Evolutionary conservation across 2,797 vertebrate species (phyloP).

Genomic region (Parauchenoglanis ngamensis): DNA sequence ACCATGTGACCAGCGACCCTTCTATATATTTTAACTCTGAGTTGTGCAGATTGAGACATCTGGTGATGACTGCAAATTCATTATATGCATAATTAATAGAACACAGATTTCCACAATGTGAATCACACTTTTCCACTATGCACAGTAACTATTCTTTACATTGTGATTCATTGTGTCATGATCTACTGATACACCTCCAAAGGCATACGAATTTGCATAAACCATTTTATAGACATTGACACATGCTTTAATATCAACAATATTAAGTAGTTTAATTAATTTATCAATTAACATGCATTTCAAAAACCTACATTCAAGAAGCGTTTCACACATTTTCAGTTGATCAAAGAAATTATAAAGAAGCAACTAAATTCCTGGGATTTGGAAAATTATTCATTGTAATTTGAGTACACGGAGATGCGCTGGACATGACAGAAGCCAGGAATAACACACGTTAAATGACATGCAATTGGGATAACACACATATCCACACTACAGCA

Average conservation of each 20-base stretch:
- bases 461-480: conserved; percentile 10
- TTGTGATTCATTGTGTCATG: neutral
- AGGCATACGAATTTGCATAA: neutral
- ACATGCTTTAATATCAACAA: neutral
- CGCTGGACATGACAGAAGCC: conserved; percentile 14
- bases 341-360: neutral
- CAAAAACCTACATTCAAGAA: neutral
- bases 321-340: neutral
- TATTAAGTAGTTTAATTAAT: neutral
- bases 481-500: neutral
- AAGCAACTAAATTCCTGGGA: neutral
- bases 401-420: neutral
- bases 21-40: neutral
- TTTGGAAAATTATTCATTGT: neutral
- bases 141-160: neutral
- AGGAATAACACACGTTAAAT: conserved; percentile 21
- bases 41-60: neutral
- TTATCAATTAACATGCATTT: neutral
- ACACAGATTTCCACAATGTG: neutral
- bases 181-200: neutral
- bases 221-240: neutral
- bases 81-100: neutral
- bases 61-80: neutral
- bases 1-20: neutral
- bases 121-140: neutral